Percentiles rank a stretch among this genome's conserved stretches.
These are phyloP conservation scores for Lordiphosa clarofinis DNA, from an alignment of 1,140 invertebrate species.

Conservation along the genomic window DNA sequence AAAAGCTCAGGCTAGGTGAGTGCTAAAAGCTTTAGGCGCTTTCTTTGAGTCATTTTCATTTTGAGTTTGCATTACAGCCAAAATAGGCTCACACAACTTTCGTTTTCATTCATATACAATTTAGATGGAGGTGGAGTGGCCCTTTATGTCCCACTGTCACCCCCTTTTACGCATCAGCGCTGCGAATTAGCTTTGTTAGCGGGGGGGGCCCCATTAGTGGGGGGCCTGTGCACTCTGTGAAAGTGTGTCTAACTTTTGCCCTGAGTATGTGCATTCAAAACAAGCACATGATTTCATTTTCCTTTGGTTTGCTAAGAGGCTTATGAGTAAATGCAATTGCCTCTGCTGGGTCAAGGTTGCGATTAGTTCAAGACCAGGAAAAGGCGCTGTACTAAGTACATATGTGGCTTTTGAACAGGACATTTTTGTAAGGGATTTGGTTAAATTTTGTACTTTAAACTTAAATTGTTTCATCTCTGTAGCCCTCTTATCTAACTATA, in stretches of 20 bases:
- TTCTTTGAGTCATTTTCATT: slow-evolving; percentile 15
- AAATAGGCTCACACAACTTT: slow-evolving; percentile 23
- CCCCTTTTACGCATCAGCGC: slow-evolving; percentile 46
- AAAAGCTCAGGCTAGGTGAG: slow-evolving; percentile 43
- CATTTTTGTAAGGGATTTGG: slow-evolving; percentile 3
- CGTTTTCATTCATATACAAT: slow-evolving; percentile 46
- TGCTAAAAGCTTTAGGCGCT: slow-evolving; percentile 30
- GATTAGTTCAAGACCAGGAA: slow-evolving; percentile 19
- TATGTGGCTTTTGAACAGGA: neutral
- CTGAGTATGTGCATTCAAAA: slow-evolving; percentile 21
- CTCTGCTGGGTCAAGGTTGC: slow-evolving; percentile 50
- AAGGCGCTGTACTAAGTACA: neutral
- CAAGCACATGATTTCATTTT: slow-evolving; percentile 37
- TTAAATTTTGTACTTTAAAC: too few relatives aligned
- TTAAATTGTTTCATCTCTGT: too few relatives aligned
- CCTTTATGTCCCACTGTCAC: neutral
- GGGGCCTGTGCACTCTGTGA: slow-evolving; percentile 17
- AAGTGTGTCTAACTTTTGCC: slow-evolving; percentile 1
- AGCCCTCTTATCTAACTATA: too few relatives aligned
- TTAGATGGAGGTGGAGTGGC: neutral
- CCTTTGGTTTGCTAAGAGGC: slow-evolving; percentile 7
- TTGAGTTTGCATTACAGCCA: slow-evolving; percentile 3
- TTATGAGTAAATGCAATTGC: slow-evolving; percentile 42
- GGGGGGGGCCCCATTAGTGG: slow-evolving; percentile 24
- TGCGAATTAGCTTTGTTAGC: slow-evolving; percentile 56